Evolutionary conservation across 2,797 vertebrate genomes (phyloP), one percentile per base, ranked within the genome.

Genomic region (Anniella stebbinsi): DNA sequence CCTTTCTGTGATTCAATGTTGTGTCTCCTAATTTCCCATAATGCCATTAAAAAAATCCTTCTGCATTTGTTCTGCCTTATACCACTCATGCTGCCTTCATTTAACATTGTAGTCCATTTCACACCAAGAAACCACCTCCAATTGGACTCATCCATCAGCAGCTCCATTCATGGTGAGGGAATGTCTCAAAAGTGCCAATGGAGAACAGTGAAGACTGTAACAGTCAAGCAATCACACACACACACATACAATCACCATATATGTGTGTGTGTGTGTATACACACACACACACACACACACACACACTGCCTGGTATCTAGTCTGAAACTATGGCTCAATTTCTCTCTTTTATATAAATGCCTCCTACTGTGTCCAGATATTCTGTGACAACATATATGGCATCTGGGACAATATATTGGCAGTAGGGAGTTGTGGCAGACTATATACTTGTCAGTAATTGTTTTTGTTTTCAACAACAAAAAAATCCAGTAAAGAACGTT

Each of bases 401-500:
- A 84, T 82, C 94, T 93, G 92, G 36, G 75, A 8, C 88, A 86
- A 88, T 70, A 13, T 60, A 54, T 51, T 77, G 93, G 30, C 60
- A 92, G 89, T 54, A 95, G 30, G 54, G 94, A 95, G 87, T 83
- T 91, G 45, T 84, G 60, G 80, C 54, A 92, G 60, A 76, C 78
- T 69, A 84, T n/a, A 45, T 2, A 80, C 38, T 54, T 10, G 1
- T 38, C 80, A 86, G 48, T 90, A 87, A 88, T 70, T 48, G 80
- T 87, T 91, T 85, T 86, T 48, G 18, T 80, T 90, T 90, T 80
- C 21, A 60, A 25, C 60, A 63, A 63, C 21, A 86, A 86, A 85
- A 54, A n/a, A n/a, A n/a, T 6, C 18, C 57, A 51, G 81, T 69
- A 63, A 80, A 94, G 96, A 96, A 95, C 92, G 95, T 88, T 81